Evolutionary conservation across 1,140 invertebrate genomes (phyloP).

Genomic region (Drosophila guanche): DNA sequence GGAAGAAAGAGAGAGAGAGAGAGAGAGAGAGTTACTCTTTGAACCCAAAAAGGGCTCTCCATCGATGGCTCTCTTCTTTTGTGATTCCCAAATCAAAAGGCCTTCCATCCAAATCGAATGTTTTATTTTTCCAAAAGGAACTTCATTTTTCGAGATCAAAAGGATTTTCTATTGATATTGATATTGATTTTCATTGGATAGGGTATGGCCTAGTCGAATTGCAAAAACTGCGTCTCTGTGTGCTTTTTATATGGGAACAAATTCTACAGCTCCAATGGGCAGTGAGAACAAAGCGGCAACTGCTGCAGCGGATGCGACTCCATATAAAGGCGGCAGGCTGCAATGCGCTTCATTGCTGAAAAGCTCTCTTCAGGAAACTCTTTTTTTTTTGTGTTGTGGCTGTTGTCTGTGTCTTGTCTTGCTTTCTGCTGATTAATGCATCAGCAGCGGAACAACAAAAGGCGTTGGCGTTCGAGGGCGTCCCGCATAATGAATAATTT

Average conservation of each 20-base stretch:
- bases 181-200: too few species aligned
- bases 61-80: constrained; percentile 7
- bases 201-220: too few species aligned
- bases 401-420: neutral
- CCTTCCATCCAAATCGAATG: too few species aligned
- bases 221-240: neutral
- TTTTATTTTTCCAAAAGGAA: too few species aligned
- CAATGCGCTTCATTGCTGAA: constrained; percentile 42
- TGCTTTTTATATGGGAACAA: constrained; percentile 47
- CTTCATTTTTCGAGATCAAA: too few species aligned
- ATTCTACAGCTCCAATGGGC: constrained; percentile 16
- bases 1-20: too few species aligned
- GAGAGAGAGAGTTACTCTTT: too few species aligned
- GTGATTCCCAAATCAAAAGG: too few species aligned
- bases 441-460: constrained; percentile 20
- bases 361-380: constrained; percentile 14
- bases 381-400: neutral
- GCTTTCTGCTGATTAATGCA: constrained; percentile 56
- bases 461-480: constrained; percentile 41
- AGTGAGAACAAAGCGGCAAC: constrained; percentile 40
- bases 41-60: too few species aligned
- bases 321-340: constrained; percentile 55
- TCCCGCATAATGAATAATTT: constrained; percentile 65
- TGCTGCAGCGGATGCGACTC: constrained; percentile 46
- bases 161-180: too few species aligned